Evolutionary conservation across 2,888 invertebrate species (phyloP).

Genomic region (Dione juno): DNA sequence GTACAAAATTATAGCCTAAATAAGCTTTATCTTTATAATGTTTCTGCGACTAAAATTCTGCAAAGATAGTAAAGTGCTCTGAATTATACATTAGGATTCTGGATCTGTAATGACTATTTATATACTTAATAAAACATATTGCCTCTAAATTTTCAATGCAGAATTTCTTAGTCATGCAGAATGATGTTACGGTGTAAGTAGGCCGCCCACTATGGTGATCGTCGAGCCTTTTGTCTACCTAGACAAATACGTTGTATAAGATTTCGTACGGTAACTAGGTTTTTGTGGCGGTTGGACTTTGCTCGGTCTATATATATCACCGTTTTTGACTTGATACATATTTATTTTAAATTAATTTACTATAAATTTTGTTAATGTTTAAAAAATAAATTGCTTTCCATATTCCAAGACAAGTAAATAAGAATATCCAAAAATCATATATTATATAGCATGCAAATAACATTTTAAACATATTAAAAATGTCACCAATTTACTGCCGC

Average conservation of each 20-base stretch:
- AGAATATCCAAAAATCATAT: too few relatives aligned
- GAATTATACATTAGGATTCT: too few relatives aligned
- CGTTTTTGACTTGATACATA: neutral
- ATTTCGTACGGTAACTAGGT: slow-evolving; percentile 11
- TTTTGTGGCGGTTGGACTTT: slow-evolving; percentile 18
- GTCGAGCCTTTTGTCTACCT: slow-evolving; percentile 13
- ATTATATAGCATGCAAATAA: too few relatives aligned
- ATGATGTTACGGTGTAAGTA: slow-evolving; percentile 10
- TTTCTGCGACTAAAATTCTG: too few relatives aligned
- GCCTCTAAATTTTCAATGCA: neutral
- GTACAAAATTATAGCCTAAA: too few relatives aligned
- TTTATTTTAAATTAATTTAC: too few relatives aligned
- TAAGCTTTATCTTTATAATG: too few relatives aligned
- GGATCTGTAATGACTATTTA: too few relatives aligned
- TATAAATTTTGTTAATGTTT: too few relatives aligned
- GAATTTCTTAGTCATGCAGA: neutral
- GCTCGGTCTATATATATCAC: neutral
- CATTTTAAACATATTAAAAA: neutral
- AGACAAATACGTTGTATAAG: slow-evolving; percentile 24
- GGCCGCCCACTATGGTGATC: neutral
- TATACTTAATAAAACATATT: neutral
- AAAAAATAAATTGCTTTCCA: too few relatives aligned
- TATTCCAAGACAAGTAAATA: too few relatives aligned
- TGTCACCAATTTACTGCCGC: neutral
- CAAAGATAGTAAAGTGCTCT: too few relatives aligned